Evolutionary conservation across 2,888 invertebrate genomes (phyloP).

Genomic region (Drosophila meridiana): DNA sequence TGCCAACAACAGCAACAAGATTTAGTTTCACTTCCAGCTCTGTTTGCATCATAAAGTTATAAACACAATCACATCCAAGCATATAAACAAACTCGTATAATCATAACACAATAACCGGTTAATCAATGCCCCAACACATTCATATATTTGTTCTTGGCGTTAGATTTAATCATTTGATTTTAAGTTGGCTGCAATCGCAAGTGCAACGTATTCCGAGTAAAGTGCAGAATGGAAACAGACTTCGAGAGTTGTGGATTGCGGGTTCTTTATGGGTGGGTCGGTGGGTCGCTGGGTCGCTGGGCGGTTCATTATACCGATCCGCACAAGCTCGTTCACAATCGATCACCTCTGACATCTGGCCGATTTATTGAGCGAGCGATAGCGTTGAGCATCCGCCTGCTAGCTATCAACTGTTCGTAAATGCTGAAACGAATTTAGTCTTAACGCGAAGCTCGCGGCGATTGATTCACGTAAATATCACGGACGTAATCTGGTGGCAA

Average conservation of each 20-base stretch:
- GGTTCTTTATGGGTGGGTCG: conserved; percentile 3
- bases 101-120: conserved; percentile 55
- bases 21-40: conserved; percentile 52
- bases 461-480: conserved; percentile 23
- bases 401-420: conserved; percentile 18
- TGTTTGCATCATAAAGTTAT: conserved; percentile 35
- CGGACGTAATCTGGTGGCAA: conserved; percentile 23
- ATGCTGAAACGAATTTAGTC: conserved; percentile 44
- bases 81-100: conserved; percentile 39
- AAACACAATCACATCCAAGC: conserved; percentile 18
- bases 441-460: conserved; percentile 36
- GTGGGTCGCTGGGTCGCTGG: neutral
- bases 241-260: conserved; percentile 5
- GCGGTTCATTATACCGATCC: neutral
- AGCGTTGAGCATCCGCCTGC: conserved; percentile 25
- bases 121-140: conserved; percentile 45
- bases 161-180: conserved; percentile 56
- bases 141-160: conserved; percentile 25
- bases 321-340: conserved; percentile 10
- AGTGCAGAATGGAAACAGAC: conserved; percentile 50
- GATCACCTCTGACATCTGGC: conserved; percentile 43
- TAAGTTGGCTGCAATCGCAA: conserved; percentile 45
- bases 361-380: conserved; percentile 27
- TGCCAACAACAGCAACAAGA: conserved; percentile 72
- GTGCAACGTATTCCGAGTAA: conserved; percentile 58